Base-by-base conservation (phyloP, 1,140 invertebrate species). In the Agrilus planipennis region DNA sequence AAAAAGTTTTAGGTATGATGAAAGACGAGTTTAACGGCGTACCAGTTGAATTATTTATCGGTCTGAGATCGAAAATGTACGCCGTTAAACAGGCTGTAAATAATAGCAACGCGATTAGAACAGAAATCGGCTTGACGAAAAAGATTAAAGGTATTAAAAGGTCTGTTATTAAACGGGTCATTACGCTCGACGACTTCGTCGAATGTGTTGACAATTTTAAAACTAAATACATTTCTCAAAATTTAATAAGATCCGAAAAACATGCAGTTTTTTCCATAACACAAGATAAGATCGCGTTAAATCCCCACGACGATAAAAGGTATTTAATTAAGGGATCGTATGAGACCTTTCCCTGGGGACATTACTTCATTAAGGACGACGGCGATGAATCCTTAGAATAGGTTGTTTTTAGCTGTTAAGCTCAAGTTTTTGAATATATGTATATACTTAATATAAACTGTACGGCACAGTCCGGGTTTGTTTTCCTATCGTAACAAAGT, bases 1-100 rank as follows among this genome's bases (percentile, higher is more conserved):
- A 67, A 49, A 71, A 72, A 45, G 57, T 65, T 3, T 16, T 65
- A 4, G 65, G 68, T 5, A 60, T 66, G 52, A 62, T 70, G 46
- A 72, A 69, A 53, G 66, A 69, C 57, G 68, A 72, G 52, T 51
- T 51, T 17, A 56, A 53, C 44, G 61, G 61, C 7, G 41, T 40
- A 38, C 50, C 59, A 25, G 56, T 69, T 31, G 44, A 29, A 7
- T 53, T 62, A 49, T 70, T 60, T 56, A 40, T 65, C 29, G 62
- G 61, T 7, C 39, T 68, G 31, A 46, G 54, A 39, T 44, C 59
- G 12, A 71, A 71, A 54, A 57, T 65, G 47, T 69, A 68, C 48
- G 42, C 52, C 11, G 46, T 52, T 18, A 52, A 40, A 45, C 29
- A 50, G 19, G 35, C 16, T 14, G 14, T 25, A 12, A 55, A 52